Percentiles rank a stretch among this genome's conserved stretches.
Evolutionary conservation across 2,113 vertebrate genomes (phyloP).

Genomic region (Vulpes vulpes): DNA sequence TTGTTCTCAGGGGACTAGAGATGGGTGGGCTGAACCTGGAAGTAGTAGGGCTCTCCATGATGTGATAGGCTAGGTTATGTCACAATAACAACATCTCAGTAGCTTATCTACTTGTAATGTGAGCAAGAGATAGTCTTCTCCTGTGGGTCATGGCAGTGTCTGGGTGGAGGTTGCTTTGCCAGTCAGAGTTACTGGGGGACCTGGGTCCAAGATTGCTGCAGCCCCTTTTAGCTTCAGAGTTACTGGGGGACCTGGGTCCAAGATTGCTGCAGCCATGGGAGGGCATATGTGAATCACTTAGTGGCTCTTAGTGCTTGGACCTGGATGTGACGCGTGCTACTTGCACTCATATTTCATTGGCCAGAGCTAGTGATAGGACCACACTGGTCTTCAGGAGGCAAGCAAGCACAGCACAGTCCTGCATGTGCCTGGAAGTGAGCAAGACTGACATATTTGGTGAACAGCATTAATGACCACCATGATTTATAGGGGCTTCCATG

Average conservation of each 20-base stretch:
- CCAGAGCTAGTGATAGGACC: not conserved
- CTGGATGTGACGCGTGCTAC: not conserved
- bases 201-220: not conserved
- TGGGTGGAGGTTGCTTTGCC: not conserved
- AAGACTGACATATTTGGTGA: not conserved
- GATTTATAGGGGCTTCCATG: not conserved
- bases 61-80: not conserved
- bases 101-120: not conserved
- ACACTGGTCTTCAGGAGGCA: not conserved
- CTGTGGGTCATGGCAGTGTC: not conserved
- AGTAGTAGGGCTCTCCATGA: not conserved
- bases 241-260: not conserved
- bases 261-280: not conserved
- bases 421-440: not conserved
- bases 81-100: not conserved
- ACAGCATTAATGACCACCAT: not conserved
- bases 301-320: not conserved
- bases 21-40: not conserved
- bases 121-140: too few species aligned
- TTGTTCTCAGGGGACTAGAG: not conserved
- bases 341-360: not conserved
- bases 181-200: not conserved
- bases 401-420: not conserved
- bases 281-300: not conserved
- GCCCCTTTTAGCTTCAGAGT: not conserved